Base-by-base conservation (phyloP, 2,113 vertebrate genomes). In the Lynx canadensis region DNA sequence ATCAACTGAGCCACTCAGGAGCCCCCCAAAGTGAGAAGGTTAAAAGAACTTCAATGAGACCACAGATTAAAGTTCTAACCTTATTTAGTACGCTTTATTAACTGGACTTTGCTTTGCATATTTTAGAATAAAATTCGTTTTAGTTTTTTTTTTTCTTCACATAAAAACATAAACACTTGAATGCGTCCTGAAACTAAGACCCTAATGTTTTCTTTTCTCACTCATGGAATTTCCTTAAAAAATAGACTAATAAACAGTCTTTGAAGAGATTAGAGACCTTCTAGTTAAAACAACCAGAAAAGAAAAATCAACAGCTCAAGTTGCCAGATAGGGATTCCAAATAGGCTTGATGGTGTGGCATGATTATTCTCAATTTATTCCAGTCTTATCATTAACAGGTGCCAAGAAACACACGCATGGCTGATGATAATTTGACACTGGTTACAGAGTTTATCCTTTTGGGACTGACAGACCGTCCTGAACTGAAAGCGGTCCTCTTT, bases 401-500 rank as follows among this genome's bases (percentile, higher is more conserved):
- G 65, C 7, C 27, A 73, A 73, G 65, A 60, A 55, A 71, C 9
- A 7, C 6, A 29, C 11, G 12, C 52, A 95, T 94, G 97, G 41
- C 84, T 11, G 8, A 31, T 38, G 71, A 12, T 13, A 97, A 96
- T 80, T 66, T 85, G 5, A 94, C 96, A 1, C 0, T 23, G 4
- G 89, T 97, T 5, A 97, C 96, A 0, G 85, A 97, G 27, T 97
- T 98, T 33, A 48, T 95, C 45, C 94, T 97, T 27, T 63, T 89
- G 88, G 91, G 96, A 63, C 71, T 92, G 41, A 97, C 88, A 0
- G 88, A 97, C 11, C 14, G 0, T 7, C 66, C 74, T 48, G 95
- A 98, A 27, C 45, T 98, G 29, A 97, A 97, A 82, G 65, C 71
- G 0, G 7, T 81, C 4, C 50, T 98, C 18, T 98, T 98, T 85